Conservation (phyloP, 2,888 invertebrate genomes). For the Pristionchus maxplancki region DNA sequence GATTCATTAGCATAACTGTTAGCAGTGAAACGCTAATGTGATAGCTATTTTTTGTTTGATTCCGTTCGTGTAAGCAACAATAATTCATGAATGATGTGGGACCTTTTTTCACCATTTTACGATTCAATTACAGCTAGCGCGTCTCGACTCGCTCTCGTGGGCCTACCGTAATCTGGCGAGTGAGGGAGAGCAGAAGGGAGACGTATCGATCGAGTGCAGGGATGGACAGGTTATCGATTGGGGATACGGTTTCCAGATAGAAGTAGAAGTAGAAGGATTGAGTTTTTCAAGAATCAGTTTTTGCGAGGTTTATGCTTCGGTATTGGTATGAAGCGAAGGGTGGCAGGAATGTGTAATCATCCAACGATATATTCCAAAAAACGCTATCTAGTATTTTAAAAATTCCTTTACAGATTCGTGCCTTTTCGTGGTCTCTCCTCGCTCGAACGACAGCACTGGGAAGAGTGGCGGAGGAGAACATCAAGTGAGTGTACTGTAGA, state of each 20-base stretch:
- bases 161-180: not conserved
- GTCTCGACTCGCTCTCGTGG: slow-evolving; percentile 45
- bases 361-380: no score
- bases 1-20: no score
- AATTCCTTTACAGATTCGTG: not conserved
- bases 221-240: slow-evolving; percentile 45
- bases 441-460: slow-evolving; percentile 37
- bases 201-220: slow-evolving; percentile 20
- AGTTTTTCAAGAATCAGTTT: no score
- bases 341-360: no score
- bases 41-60: no score
- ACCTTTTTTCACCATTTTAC: no score
- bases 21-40: no score
- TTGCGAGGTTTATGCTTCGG: no score
- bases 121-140: slow-evolving; percentile 21
- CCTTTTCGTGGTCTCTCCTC: slow-evolving; percentile 13
- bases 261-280: not conserved
- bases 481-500: not conserved
- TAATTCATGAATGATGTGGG: no score
- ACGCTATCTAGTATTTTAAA: no score
- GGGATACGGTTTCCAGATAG: not conserved
- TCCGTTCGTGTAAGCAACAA: no score
- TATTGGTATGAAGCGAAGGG: no score
- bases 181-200: slow-evolving; percentile 24
- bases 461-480: not conserved